Conservation (phyloP, 2,888 invertebrate species). For the Pollenia angustigena region DNA sequence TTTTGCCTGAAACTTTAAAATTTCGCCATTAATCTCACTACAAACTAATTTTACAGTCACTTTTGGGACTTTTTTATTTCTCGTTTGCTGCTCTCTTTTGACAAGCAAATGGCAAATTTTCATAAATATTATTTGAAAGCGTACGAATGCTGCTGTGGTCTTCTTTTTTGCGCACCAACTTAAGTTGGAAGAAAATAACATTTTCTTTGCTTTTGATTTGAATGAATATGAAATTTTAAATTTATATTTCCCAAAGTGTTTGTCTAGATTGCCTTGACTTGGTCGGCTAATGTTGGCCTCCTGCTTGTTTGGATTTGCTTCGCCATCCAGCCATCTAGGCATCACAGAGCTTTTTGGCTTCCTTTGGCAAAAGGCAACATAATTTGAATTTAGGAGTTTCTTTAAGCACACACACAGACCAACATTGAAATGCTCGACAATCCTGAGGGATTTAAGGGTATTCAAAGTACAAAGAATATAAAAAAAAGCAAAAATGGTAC, state of each 20-base stretch:
- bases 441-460: slow-evolving; percentile 44
- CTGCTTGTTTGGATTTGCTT: slow-evolving; percentile 35
- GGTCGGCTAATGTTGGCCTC: slow-evolving; percentile 49
- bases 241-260: slow-evolving; percentile 72
- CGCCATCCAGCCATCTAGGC: slow-evolving; percentile 34
- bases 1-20: slow-evolving; percentile 33
- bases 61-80: slow-evolving; percentile 53
- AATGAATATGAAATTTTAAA: slow-evolving; percentile 63
- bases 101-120: neutral
- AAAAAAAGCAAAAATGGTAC: neutral
- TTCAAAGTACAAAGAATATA: slow-evolving; percentile 20
- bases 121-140: slow-evolving; percentile 17
- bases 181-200: slow-evolving; percentile 19
- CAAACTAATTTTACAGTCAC: slow-evolving; percentile 65
- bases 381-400: slow-evolving; percentile 59
- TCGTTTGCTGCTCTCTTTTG: slow-evolving; percentile 1
- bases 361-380: slow-evolving; percentile 38
- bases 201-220: slow-evolving; percentile 27
- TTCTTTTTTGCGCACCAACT: neutral
- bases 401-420: slow-evolving; percentile 8
- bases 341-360: slow-evolving; percentile 7
- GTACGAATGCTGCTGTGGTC: neutral
- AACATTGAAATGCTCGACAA: neutral
- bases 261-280: slow-evolving; percentile 57
- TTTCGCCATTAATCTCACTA: slow-evolving; percentile 62